A percentile compares a stretch with the other conserved stretches of the same genome.
Evolutionary conservation across 2,888 invertebrate species (phyloP).

Genomic region (Meiosimyza platycephala): DNA sequence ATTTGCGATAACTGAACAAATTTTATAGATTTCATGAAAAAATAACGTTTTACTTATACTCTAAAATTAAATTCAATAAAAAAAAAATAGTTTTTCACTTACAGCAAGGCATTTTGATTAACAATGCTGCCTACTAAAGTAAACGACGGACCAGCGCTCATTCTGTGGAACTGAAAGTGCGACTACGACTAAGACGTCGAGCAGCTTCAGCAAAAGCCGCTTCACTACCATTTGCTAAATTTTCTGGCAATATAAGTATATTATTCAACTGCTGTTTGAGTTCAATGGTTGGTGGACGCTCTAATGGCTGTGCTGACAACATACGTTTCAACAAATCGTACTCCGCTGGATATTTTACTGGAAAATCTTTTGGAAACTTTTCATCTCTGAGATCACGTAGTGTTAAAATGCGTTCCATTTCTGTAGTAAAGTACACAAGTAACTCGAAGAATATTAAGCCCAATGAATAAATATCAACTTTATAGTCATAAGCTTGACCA

Average conservation of each 20-base stretch:
- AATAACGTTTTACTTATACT: too few relatives aligned
- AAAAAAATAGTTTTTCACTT: too few relatives aligned
- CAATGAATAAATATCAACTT: slow-evolving; percentile 95
- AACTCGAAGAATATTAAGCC: slow-evolving; percentile 95
- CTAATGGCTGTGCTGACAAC: slow-evolving; percentile 78
- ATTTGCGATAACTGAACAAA: too few relatives aligned
- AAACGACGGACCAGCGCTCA: slow-evolving; percentile 30
- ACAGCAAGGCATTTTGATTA: background rate
- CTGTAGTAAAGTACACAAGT: slow-evolving; percentile 88
- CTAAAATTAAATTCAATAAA: too few relatives aligned
- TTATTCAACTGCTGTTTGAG: slow-evolving; percentile 67
- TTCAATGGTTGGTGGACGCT: slow-evolving; percentile 81
- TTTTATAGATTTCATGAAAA: too few relatives aligned
- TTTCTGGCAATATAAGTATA: slow-evolving; percentile 54
- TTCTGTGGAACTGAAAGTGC: slow-evolving; percentile 57
- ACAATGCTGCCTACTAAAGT: background rate
- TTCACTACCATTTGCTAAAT: slow-evolving; percentile 48
- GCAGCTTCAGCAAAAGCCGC: slow-evolving; percentile 50
- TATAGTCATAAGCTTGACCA: slow-evolving; percentile 83
- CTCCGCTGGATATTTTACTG: slow-evolving; percentile 74
- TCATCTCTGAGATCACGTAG: slow-evolving; percentile 75
- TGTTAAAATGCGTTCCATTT: slow-evolving; percentile 85
- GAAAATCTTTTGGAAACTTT: slow-evolving; percentile 78
- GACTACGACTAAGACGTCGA: slow-evolving; percentile 55
- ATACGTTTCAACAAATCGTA: slow-evolving; percentile 79